Percentiles rank a stretch among this genome's conserved stretches.
These are phyloP conservation scores for Itoplectis maculator DNA, from an alignment of 2,888 invertebrate genomes.

Conservation along the genomic window DNA sequence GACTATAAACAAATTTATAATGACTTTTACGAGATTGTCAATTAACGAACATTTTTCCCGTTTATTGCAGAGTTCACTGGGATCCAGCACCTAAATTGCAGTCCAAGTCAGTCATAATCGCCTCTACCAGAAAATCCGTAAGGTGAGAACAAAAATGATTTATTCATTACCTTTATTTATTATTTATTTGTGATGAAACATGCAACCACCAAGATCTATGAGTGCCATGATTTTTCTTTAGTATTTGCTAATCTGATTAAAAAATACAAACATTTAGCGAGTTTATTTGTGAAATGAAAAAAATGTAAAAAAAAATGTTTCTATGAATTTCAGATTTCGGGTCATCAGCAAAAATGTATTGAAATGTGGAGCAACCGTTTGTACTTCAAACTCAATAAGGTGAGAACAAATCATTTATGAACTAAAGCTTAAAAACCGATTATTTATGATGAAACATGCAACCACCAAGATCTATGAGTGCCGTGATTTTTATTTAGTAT, in stretches of 20 bases:
- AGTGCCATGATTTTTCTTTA: slow-evolving; percentile 72
- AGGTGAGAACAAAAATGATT: slow-evolving; percentile 28
- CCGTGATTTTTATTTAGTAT: slow-evolving; percentile 72
- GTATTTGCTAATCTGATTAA: slow-evolving; percentile 75
- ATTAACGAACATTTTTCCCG: slow-evolving; percentile 1
- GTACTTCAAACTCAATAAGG: no score
- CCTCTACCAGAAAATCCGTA: neutral
- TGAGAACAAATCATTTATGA: no score
- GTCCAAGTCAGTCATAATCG: neutral
- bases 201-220: slow-evolving; percentile 75
- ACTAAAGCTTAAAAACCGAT: no score
- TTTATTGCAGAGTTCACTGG: slow-evolving; percentile 37
- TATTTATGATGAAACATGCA: slow-evolving; percentile 68
- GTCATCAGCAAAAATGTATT: no score
- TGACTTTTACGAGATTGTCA: neutral
- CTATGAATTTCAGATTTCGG: no score
- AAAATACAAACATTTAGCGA: neutral
- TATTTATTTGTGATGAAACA: slow-evolving; percentile 66
- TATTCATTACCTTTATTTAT: slow-evolving; percentile 18
- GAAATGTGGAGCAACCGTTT: no score
- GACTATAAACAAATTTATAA: neutral
- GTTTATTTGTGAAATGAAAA: neutral
- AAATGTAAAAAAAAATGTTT: no score
- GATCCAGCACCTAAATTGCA: neutral
- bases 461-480: slow-evolving; percentile 75